Evolutionary conservation across 2,797 vertebrate genomes (phyloP).

Genomic region (Channallabes apus): DNA sequence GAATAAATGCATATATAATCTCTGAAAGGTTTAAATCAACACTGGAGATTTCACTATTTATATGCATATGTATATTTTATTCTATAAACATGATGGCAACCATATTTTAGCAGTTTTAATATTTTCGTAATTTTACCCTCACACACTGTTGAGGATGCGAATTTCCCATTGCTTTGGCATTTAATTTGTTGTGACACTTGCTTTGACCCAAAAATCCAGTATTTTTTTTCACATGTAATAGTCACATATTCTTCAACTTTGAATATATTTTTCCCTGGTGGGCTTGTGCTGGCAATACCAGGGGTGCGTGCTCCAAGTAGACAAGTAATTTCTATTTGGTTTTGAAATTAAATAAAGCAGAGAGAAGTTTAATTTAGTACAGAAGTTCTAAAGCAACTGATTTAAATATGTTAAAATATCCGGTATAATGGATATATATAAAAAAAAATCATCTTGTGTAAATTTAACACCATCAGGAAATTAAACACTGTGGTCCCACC

Average conservation of each 20-base stretch:
- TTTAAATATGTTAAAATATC: background rate
- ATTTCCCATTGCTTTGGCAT: slow-evolving; percentile 41
- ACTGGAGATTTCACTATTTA: no score
- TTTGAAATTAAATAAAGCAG: slow-evolving; percentile 6
- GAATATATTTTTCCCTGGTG: slow-evolving; percentile 43
- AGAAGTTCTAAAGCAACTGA: background rate
- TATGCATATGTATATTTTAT: background rate
- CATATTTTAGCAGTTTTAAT: slow-evolving; percentile 46
- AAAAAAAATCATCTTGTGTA: background rate
- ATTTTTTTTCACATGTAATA: no score
- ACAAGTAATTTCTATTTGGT: slow-evolving; percentile 35
- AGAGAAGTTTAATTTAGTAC: background rate
- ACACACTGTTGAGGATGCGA: slow-evolving; percentile 30
- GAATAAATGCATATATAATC: slow-evolving; percentile 8
- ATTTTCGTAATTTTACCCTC: slow-evolving; percentile 51
- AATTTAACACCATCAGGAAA: background rate
- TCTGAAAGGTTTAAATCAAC: no score
- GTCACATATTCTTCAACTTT: background rate
- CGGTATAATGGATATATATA: background rate
- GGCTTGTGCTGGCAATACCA: background rate
- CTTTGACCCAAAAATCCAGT: fast-evolving
- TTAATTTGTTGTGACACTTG: fast-evolving
- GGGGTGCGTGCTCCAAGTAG: background rate
- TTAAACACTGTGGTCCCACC: slow-evolving; percentile 31
- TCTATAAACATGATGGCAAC: background rate